A percentile compares a stretch with the other conserved stretches of the same genome.
Evolutionary conservation across 2,888 invertebrate species (phyloP).

Genomic region (Choristoneura rosaceana): DNA sequence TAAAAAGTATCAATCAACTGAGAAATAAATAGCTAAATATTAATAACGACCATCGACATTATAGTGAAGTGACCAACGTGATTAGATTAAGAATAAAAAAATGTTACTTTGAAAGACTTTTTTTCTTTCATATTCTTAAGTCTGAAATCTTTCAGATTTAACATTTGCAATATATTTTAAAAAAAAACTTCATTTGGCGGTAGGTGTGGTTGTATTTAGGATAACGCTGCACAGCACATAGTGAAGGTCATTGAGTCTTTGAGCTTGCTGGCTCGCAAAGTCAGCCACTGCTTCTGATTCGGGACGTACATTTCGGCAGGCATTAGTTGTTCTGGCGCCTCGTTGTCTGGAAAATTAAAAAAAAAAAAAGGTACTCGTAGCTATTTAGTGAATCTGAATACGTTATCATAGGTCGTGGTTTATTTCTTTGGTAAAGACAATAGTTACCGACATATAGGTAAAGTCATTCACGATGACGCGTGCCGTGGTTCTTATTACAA

Average conservation of each 20-base stretch:
- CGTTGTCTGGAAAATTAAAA: slow-evolving; percentile 66
- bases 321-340: slow-evolving; percentile 87
- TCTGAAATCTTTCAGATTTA: neutral
- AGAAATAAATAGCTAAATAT: neutral
- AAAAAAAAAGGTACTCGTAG: too few species aligned
- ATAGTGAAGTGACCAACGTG: neutral
- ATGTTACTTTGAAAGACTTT: neutral
- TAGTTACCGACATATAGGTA: too few species aligned
- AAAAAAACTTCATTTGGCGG: neutral
- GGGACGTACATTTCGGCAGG: slow-evolving; percentile 97
- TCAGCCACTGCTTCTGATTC: slow-evolving; percentile 95
- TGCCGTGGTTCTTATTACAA: too few species aligned
- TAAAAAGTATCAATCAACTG: neutral
- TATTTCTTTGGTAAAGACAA: too few species aligned
- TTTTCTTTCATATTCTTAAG: neutral
- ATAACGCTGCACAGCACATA: slow-evolving; percentile 66
- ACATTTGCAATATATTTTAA: neutral
- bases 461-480: too few species aligned
- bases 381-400: too few species aligned
- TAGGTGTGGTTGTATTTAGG: slow-evolving; percentile 16
- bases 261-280: slow-evolving; percentile 87
- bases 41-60: neutral
- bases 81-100: neutral
- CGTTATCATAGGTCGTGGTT: too few species aligned
- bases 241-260: slow-evolving; percentile 69